Evolutionary conservation across 2,888 invertebrate genomes (phyloP).

Genomic region (Sphaerophoria taeniata): DNA sequence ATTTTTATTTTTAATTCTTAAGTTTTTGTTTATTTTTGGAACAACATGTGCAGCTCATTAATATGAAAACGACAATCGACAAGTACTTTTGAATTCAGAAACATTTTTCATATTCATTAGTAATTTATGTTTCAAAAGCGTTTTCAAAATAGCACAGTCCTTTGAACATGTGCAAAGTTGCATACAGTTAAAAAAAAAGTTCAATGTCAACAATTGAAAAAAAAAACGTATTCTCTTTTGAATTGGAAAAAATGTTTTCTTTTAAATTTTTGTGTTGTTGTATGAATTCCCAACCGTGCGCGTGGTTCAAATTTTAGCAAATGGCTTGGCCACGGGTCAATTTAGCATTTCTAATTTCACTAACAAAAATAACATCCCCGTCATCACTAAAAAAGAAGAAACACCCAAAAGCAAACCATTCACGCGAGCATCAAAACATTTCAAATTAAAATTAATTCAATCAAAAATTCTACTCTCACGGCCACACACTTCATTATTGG

Average conservation of each 20-base stretch:
- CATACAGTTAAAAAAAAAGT: too few relatives aligned
- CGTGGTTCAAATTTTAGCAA: too few relatives aligned
- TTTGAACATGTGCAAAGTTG: too few relatives aligned
- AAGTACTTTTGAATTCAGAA: background rate
- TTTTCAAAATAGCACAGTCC: background rate
- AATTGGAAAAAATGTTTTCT: too few relatives aligned
- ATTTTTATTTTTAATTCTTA: background rate
- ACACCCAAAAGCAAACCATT: conserved; percentile 23
- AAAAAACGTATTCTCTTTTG: too few relatives aligned
- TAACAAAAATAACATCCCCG: background rate
- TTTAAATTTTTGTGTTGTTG: too few relatives aligned
- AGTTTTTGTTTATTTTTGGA: conserved; percentile 23
- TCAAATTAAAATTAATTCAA: conserved; percentile 61
- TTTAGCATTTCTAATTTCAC: background rate
- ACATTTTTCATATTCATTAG: too few relatives aligned
- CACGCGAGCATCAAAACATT: conserved; percentile 46
- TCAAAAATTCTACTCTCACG: conserved; percentile 33
- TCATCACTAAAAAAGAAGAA: background rate
- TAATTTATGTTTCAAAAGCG: too few relatives aligned
- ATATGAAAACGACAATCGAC: conserved; percentile 15
- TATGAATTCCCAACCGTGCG: too few relatives aligned
- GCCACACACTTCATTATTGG: conserved; percentile 36
- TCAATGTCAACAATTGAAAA: too few relatives aligned
- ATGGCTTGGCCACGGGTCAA: too few relatives aligned
- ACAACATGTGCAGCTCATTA: conserved; percentile 21